Percentiles rank a stretch among this genome's conserved stretches.
Conservation (phyloP, 2,797 vertebrate species). For the Cygnus olor region DNA sequence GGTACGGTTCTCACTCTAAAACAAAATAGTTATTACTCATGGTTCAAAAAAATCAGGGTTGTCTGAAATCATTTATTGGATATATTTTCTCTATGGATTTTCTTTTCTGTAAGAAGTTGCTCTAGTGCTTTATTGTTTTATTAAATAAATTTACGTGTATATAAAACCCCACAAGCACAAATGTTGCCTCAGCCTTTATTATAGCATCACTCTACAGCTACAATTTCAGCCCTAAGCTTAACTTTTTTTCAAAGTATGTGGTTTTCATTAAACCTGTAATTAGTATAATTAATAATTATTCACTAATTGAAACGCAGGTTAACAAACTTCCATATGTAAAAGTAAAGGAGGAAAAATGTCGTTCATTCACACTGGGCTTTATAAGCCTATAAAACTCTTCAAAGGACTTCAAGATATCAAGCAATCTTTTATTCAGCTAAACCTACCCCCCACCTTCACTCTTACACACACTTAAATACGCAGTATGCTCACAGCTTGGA, state of each 20-base stretch:
- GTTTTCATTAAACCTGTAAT: conserved; percentile 75
- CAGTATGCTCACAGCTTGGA: conserved; percentile 83
- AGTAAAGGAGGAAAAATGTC: conserved; percentile 75
- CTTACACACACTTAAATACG: conserved; percentile 84
- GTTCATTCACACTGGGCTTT: conserved; percentile 80
- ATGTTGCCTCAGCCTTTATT: conserved; percentile 39
- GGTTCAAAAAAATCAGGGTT: neutral
- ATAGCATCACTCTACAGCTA: conserved; percentile 18
- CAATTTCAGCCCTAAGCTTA: conserved; percentile 61
- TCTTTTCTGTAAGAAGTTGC: neutral
- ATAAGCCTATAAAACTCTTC: conserved; percentile 88
- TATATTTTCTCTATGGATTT: neutral
- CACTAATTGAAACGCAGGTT: conserved; percentile 80
- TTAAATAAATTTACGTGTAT: neutral
- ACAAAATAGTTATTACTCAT: neutral
- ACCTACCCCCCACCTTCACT: conserved; percentile 83
- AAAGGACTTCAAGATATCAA: conserved; percentile 85
- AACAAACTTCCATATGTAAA: conserved; percentile 81
- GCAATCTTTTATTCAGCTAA: conserved; percentile 86
- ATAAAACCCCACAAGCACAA: conserved; percentile 31
- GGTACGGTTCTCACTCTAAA: conserved; percentile 6
- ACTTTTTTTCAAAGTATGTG: conserved; percentile 58
- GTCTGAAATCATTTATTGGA: neutral
- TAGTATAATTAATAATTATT: conserved; percentile 84
- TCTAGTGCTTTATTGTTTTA: neutral